Base-by-base conservation (phyloP, 2,797 vertebrate genomes). In the Lutjanus argentimaculatus region DNA sequence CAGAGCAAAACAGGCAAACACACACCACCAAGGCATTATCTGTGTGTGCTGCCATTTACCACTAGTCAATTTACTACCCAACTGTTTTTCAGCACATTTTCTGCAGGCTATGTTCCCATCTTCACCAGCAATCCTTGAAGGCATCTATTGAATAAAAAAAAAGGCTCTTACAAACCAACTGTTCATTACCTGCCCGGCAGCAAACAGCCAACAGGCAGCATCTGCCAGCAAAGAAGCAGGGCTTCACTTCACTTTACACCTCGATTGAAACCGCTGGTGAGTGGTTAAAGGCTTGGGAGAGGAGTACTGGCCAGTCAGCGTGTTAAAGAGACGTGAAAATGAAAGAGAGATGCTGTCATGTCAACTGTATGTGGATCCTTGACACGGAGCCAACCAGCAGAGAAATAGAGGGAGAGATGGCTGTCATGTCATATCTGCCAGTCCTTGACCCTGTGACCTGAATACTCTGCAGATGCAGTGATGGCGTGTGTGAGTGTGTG, bases 361-460 rank as follows among this genome's bases (percentile, higher is more conserved):
- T 36, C 42, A 4, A 65, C 17, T 51, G 40, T 51, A 15, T 21
- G 55, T 2, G 30, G 53, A 58, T 66, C 45, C 6, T 16, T 25
- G 19, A 48, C 30, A 36, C 30, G 30, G 6, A 36, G 30, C 30
- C 30, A 36, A 36, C 30, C 65, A 76, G 30, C 58, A 55, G 25
- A 57, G 42, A 43, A n/a, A 13, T 13, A 16, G 56, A 61, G 43
- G 21, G 6, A 55, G 25, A 21, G 43, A 25, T 6, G 13, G 40
- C 67, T 51, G 48, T 63, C 58, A 14, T 58, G 56, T 58, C 22
- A 22, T 56, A 13, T 76, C 49, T 68, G 59, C 22, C 21, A 10
- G 67, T 72, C 49, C 53, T 81, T 75, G 75, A 75, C 67, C 71
- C 63, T 22, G 42, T 72, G 57, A 68, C 57, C 73, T 70, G 55